Base-by-base conservation (phyloP, 2,113 vertebrate genomes). In the Anas platyrhynchos region DNA sequence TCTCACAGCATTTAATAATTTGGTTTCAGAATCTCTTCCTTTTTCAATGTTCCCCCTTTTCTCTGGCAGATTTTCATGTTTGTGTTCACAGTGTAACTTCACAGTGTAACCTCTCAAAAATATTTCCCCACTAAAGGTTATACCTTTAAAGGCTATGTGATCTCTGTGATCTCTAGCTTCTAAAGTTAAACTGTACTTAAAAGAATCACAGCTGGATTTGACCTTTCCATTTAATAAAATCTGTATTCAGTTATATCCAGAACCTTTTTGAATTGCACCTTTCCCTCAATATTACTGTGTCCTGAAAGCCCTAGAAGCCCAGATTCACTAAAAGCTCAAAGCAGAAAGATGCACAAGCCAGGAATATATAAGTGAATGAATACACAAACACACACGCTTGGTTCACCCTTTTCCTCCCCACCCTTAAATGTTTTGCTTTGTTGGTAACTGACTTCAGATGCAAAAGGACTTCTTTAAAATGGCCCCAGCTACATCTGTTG, bases 11-110 rank as follows among this genome's bases (percentile, higher is more conserved):
- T 67, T 55, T 88, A 41, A 36, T 76, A 31, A 15, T 83, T 83
- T 92, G 5, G 41, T 95, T 96, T 95, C 91, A 74, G 61, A 90
- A 90, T 81, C n/a, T 5, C 86, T 94, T 95, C 79, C 76, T 41
- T 63, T 85, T 96, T 85, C 69, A 10, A 41, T 43, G 27, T 93
- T 93, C 36, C 62, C 2, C 12, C 8, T 92, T 93, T 76, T 72
- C 71, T 72, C 67, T 75, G 74, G 44, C 8, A 32, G 4, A 43
- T 34, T 59, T 44, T 50, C 14, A 5, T 1, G 0, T 34, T 58
- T 13, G 16, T 69, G 75, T 80, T 81, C 59, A 69, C 20, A 23
- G 6, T 48, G 0, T 61, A 48, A 48, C 46, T 48, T 46, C 17
- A 46, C 17, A 46, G 17, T 46, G 44, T 46, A 46, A 46, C 5